Evolutionary conservation across 2,888 invertebrate species (phyloP).

Genomic region (Monopis laevigella): DNA sequence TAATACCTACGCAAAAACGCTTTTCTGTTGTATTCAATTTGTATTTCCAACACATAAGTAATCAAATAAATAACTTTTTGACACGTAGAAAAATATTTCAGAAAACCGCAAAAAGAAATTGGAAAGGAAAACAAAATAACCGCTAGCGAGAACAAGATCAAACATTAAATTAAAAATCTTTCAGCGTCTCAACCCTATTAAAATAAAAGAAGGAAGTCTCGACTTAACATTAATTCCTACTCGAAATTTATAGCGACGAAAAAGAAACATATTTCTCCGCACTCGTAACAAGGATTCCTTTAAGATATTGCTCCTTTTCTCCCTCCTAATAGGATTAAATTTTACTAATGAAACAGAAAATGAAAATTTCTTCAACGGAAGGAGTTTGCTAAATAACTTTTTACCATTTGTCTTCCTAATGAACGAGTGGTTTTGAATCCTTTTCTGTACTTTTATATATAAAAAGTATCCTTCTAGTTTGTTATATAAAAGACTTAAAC

Average conservation of each 20-base stretch:
- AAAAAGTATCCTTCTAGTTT: neutral
- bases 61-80: no score
- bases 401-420: slow-evolving; percentile 44
- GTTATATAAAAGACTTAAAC: no score
- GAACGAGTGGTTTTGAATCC: slow-evolving; percentile 28
- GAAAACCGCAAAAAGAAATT: no score
- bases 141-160: no score
- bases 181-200: slow-evolving; percentile 9
- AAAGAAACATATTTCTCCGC: slow-evolving; percentile 31
- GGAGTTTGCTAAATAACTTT: slow-evolving; percentile 47
- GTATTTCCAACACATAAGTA: no score
- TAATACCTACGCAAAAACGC: no score
- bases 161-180: slow-evolving; percentile 1
- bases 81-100: no score
- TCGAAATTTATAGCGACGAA: slow-evolving; percentile 28
- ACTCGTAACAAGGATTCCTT: slow-evolving; percentile 39
- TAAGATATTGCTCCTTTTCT: slow-evolving; percentile 39
- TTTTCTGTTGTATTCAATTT: no score
- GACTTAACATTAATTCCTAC: slow-evolving; percentile 27
- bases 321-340: slow-evolving; percentile 51
- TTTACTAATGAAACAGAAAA: slow-evolving; percentile 61
- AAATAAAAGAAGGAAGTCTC: slow-evolving; percentile 5
- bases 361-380: slow-evolving; percentile 42
- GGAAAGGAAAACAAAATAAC: no score
- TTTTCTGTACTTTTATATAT: neutral